Evolutionary conservation across 2,888 invertebrate species (phyloP).

Genomic region (Lamproptera curius): DNA sequence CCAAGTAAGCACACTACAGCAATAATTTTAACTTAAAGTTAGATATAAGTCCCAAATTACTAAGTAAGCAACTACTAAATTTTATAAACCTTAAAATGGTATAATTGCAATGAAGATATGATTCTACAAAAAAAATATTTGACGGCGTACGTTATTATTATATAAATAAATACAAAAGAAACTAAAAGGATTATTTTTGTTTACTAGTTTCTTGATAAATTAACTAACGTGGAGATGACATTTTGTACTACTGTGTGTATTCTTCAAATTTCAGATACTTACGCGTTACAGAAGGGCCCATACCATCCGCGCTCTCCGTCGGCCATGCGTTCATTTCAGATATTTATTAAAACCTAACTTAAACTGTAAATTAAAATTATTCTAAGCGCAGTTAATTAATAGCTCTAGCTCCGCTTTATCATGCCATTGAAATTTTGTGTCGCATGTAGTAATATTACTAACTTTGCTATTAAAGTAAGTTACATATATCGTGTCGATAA

Average conservation of each 20-base stretch:
- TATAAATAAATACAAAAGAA: background rate
- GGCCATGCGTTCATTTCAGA: slow-evolving; percentile 61
- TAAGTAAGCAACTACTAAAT: no score
- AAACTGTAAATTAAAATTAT: background rate
- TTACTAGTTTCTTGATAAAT: no score
- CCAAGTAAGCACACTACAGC: no score
- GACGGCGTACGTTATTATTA: background rate
- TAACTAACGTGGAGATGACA: no score
- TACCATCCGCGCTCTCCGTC: slow-evolving; percentile 47
- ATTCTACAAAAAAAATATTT: no score
- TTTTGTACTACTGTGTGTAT: no score
- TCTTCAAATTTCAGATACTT: slow-evolving; percentile 29
- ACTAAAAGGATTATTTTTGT: no score
- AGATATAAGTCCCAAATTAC: no score
- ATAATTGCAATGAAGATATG: no score
- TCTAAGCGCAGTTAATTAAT: background rate
- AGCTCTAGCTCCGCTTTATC: background rate
- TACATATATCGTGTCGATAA: background rate
- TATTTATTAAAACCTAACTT: slow-evolving; percentile 2
- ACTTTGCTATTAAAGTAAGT: background rate
- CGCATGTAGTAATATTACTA: background rate
- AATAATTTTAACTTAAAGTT: no score
- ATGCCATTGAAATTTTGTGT: background rate
- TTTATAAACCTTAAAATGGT: no score
- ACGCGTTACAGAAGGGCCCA: slow-evolving; percentile 65